Evolutionary conservation across 1,140 invertebrate species (phyloP).

Genomic region (Tetranychus cinnabarinus): DNA sequence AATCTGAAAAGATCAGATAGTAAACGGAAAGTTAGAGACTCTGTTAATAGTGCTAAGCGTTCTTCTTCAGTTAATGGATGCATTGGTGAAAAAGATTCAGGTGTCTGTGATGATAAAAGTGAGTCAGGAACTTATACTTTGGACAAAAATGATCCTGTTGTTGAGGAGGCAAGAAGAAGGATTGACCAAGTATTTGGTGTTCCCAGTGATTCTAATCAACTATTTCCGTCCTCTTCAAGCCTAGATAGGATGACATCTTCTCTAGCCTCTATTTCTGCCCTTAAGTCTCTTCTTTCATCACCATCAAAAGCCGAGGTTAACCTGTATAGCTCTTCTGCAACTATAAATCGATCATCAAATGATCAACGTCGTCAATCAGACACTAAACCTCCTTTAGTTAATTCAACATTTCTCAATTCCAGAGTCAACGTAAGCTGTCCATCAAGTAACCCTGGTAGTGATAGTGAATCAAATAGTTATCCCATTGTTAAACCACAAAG

Average conservation of each 20-base stretch:
- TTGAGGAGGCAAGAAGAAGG: constrained; percentile 57
- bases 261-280: too few species aligned
- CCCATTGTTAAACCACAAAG: too few species aligned
- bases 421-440: neutral
- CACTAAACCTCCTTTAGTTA: constrained; percentile 8
- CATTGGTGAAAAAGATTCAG: constrained; percentile 11
- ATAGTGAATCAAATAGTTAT: too few species aligned
- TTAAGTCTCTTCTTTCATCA: neutral
- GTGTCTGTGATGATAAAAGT: constrained; percentile 25
- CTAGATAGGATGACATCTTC: too few species aligned
- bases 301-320: neutral
- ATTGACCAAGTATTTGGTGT: constrained; percentile 52
- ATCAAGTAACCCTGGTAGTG: neutral
- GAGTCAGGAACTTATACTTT: constrained; percentile 70
- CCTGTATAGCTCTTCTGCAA: neutral
- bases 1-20: too few species aligned
- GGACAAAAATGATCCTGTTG: constrained; percentile 47
- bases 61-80: neutral
- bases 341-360: neutral
- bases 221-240: too few species aligned
- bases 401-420: neutral
- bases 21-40: too few species aligned
- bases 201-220: neutral
- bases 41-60: too few species aligned
- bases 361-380: constrained; percentile 8